phyloP scores from a whole-genome alignment of 2,888 invertebrate species.

The Amorpha juglandis region DNA sequence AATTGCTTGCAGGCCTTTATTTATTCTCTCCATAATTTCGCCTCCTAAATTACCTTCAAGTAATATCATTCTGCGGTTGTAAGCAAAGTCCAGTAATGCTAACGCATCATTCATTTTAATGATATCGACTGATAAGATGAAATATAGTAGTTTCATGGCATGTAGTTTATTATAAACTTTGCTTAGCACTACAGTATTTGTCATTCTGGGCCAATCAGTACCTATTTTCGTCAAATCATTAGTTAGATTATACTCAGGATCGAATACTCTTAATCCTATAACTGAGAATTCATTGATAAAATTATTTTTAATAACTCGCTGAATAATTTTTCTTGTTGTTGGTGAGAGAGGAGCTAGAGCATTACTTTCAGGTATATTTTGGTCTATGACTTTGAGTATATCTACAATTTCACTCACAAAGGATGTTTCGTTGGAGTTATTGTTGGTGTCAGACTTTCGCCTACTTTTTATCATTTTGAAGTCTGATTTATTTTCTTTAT shows the following conservation, averaged over 20 bases:
- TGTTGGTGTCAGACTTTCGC: constrained; percentile 28
- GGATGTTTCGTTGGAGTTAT: constrained; percentile 32
- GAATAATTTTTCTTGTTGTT: constrained; percentile 50
- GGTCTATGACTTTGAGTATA: constrained; percentile 54
- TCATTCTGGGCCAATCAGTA: constrained; percentile 50
- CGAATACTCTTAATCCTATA: constrained; percentile 40
- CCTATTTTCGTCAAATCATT: constrained; percentile 55
- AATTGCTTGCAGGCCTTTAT: constrained; percentile 44
- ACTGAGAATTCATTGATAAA: constrained; percentile 44
- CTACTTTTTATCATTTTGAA: constrained; percentile 12
- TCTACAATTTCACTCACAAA: constrained; percentile 38
- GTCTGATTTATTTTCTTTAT: constrained; percentile 21
- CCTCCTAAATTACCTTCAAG: constrained; percentile 43
- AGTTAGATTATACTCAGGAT: constrained; percentile 51
- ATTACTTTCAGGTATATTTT: constrained; percentile 43
- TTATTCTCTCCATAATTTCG: constrained; percentile 46
- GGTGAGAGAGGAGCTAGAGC: constrained; percentile 50
- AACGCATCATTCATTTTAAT: constrained; percentile 56
- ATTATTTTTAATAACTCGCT: constrained; percentile 52
- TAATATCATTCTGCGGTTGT: constrained; percentile 52
- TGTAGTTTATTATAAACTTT: constrained; percentile 48
- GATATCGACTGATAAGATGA: constrained; percentile 54
- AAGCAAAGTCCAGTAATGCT: constrained; percentile 49
- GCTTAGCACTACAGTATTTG: constrained; percentile 41
- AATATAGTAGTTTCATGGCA: constrained; percentile 59